phyloP scores from a whole-genome alignment of 2,797 vertebrate genomes.

The Hemibagrus guttatus region DNA sequence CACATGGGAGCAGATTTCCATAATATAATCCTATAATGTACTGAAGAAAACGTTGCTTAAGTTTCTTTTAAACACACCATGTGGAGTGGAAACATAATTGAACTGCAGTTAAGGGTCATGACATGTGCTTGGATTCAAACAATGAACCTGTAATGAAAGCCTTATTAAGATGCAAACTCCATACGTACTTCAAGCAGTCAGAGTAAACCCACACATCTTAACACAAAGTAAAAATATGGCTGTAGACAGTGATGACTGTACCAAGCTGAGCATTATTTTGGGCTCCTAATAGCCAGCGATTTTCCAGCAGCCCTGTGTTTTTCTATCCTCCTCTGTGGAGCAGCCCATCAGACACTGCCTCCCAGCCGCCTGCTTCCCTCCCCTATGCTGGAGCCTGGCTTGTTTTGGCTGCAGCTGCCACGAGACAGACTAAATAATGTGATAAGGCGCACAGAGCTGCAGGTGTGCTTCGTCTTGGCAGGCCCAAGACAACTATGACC shows the following conservation, averaged over 20 bases:
- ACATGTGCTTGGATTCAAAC: slow-evolving; percentile 17
- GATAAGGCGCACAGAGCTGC: slow-evolving; percentile 54
- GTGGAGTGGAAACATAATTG: slow-evolving; percentile 16
- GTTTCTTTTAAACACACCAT: slow-evolving; percentile 25
- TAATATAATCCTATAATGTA: slow-evolving; percentile 45
- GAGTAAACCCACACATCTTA: not conserved
- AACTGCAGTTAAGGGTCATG: slow-evolving; percentile 29
- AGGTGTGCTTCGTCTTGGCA: slow-evolving; percentile 49
- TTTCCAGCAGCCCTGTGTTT: slow-evolving; percentile 42
- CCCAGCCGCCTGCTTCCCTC: slow-evolving; percentile 47
- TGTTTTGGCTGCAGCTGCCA: slow-evolving; percentile 59
- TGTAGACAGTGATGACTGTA: slow-evolving; percentile 16
- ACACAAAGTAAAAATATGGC: slow-evolving; percentile 9
- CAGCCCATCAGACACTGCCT: slow-evolving; percentile 44
- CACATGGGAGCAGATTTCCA: slow-evolving; percentile 42
- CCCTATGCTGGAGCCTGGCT: slow-evolving; percentile 43
- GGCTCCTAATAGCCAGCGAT: slow-evolving; percentile 30
- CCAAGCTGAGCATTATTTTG: slow-evolving; percentile 32
- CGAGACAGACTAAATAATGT: slow-evolving; percentile 62
- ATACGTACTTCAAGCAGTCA: not conserved
- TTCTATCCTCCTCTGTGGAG: slow-evolving; percentile 30
- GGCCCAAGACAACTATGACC: slow-evolving; percentile 41
- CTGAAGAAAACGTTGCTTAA: slow-evolving; percentile 27
- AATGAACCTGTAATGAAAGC: slow-evolving; percentile 16
- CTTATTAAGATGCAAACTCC: not conserved